Conservation (phyloP, 2,797 vertebrate species). For the Lindbergichthys nudifrons region DNA sequence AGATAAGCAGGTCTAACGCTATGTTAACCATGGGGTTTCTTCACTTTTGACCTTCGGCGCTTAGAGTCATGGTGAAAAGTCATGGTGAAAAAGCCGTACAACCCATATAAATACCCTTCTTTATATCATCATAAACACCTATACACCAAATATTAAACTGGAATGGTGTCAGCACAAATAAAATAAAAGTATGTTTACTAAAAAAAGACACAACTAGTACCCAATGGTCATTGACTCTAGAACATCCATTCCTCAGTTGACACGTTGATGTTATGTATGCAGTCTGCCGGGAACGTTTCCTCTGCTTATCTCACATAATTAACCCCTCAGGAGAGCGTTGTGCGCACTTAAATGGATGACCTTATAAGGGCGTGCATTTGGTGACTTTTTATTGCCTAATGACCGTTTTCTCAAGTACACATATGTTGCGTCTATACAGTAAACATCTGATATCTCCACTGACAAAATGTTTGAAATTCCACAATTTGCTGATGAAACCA, state of each 20-base stretch:
- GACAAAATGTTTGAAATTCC: not conserved
- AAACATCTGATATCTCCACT: not conserved
- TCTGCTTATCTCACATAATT: conserved; percentile 30
- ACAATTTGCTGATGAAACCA: not conserved
- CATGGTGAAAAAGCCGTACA: not conserved
- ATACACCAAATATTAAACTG: not conserved
- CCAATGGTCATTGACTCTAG: not conserved
- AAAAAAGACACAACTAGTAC: not conserved
- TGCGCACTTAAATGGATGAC: not conserved
- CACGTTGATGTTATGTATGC: conserved; percentile 31
- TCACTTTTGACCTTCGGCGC: conserved; percentile 44
- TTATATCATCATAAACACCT: not conserved
- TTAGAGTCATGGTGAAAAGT: conserved; percentile 12
- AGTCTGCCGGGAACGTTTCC: conserved; percentile 25
- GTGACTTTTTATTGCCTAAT: not conserved
- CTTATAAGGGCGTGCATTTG: not conserved
- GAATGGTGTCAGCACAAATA: not conserved
- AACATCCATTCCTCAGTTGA: conserved; percentile 15
- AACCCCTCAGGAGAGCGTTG: conserved; percentile 30
- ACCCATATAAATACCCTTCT: not conserved
- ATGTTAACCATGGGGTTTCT: conserved; percentile 38
- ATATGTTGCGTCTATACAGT: not conserved
- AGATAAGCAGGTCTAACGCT: conserved; percentile 53
- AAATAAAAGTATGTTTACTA: not conserved
- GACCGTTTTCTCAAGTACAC: not conserved